Conservation (phyloP, 2,888 invertebrate genomes). For the Acronicta leporina region DNA sequence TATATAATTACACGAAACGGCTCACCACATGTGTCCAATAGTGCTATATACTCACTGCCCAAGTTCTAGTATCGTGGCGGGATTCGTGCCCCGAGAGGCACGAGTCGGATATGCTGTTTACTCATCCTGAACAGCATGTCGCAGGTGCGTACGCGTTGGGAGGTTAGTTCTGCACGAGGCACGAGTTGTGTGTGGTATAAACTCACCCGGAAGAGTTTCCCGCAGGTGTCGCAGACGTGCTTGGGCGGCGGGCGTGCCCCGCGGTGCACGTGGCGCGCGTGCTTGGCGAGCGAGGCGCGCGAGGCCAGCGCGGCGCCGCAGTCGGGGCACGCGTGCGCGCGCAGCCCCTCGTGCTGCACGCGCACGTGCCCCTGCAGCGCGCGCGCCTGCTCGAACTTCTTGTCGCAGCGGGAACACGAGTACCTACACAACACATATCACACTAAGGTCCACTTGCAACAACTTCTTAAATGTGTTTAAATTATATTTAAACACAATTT, state of each 20-base stretch:
- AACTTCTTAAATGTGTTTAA: too few relatives aligned
- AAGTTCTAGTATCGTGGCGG: too few relatives aligned
- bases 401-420: constrained; percentile 70
- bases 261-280: constrained; percentile 66
- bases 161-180: not conserved
- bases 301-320: constrained; percentile 81
- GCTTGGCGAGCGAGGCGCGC: constrained; percentile 66
- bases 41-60: too few relatives aligned
- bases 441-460: too few relatives aligned
- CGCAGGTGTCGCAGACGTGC: constrained; percentile 81
- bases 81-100: constrained; percentile 58
- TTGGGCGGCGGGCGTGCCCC: constrained; percentile 62
- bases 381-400: constrained; percentile 64
- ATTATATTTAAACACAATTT: too few relatives aligned
- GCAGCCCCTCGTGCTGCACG: constrained; percentile 79
- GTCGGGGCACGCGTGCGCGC: constrained; percentile 70
- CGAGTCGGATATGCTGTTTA: constrained; percentile 71
- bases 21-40: constrained; percentile 81
- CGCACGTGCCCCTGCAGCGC: constrained; percentile 64
- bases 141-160: not conserved
- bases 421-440: constrained; percentile 56
- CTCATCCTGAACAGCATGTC: too few relatives aligned
- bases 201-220: constrained; percentile 75
- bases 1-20: constrained; percentile 69
- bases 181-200: constrained; percentile 15